A percentile compares a stretch with the other conserved stretches of the same genome.
phyloP scores from a whole-genome alignment of 2,888 invertebrate species.

The Eupithecia subumbrata region DNA sequence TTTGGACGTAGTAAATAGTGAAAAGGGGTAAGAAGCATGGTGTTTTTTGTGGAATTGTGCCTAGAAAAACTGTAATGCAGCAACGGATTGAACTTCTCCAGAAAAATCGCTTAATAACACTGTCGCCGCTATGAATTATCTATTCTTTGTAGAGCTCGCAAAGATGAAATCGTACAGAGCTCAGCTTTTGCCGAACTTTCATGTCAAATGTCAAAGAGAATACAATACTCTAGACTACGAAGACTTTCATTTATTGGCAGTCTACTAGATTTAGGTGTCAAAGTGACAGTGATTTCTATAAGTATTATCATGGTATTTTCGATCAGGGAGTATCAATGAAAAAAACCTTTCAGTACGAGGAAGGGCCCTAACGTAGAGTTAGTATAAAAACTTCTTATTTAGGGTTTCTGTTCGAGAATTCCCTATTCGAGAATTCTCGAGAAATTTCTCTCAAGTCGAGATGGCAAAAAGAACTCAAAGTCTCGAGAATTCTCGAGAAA shows the following conservation, averaged over 20 bases:
- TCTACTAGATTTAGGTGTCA: background rate
- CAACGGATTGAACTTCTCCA: background rate
- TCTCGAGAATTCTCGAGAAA: too few relatives aligned
- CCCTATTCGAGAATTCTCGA: too few relatives aligned
- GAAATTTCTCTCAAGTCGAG: too few relatives aligned
- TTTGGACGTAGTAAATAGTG: conserved; percentile 45
- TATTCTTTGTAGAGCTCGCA: background rate
- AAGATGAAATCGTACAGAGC: background rate
- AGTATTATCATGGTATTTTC: too few relatives aligned
- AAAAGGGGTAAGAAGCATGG: conserved; percentile 45
- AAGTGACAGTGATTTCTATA: background rate
- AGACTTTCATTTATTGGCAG: background rate
- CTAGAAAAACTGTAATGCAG: background rate
- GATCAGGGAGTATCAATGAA: too few relatives aligned
- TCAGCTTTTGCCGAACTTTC: background rate
- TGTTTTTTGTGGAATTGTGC: background rate
- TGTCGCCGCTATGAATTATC: background rate
- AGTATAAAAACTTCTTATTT: too few relatives aligned
- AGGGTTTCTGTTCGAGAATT: too few relatives aligned
- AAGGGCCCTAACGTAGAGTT: too few relatives aligned
- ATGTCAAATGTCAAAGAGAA: background rate
- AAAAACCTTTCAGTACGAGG: too few relatives aligned
- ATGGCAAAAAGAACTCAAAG: too few relatives aligned
- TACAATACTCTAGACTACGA: too few relatives aligned
- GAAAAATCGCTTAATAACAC: background rate